Conservation (phyloP, 2,888 invertebrate species). For the Nudaria mundana region DNA sequence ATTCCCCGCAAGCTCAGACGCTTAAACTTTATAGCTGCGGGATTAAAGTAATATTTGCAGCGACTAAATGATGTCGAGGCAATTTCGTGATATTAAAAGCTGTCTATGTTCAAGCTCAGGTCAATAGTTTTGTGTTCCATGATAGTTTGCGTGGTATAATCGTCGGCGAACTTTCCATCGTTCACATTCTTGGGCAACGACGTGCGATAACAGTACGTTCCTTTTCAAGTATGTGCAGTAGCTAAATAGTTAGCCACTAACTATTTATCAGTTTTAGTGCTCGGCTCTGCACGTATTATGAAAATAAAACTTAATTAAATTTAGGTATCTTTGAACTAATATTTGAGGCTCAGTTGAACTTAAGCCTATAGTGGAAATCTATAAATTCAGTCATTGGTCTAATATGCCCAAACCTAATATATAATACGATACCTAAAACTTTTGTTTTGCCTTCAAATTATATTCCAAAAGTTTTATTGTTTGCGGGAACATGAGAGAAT, state of each 20-base stretch:
- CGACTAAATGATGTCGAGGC: conserved; percentile 76
- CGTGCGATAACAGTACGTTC: conserved; percentile 70
- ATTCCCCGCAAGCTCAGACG: conserved; percentile 78
- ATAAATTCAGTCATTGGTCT: too few relatives aligned
- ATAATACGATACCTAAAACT: too few relatives aligned
- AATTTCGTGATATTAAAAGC: conserved; percentile 78
- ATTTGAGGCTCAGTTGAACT: too few relatives aligned
- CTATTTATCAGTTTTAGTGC: conserved; percentile 25
- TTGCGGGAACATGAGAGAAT: too few relatives aligned
- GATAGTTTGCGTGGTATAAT: conserved; percentile 67
- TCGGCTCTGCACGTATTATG: conserved; percentile 6
- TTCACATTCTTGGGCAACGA: conserved; percentile 61
- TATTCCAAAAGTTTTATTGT: too few relatives aligned
- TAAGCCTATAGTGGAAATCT: too few relatives aligned
- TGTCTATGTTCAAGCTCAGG: conserved; percentile 68
- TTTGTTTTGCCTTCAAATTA: too few relatives aligned
- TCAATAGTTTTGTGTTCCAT: conserved; percentile 71
- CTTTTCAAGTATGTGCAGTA: conserved; percentile 61
- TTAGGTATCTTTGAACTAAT: not conserved
- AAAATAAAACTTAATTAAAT: conserved; percentile 7
- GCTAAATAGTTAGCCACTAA: conserved; percentile 46
- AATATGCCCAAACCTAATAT: too few relatives aligned
- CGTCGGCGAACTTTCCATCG: conserved; percentile 59
- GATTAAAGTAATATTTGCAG: conserved; percentile 81
- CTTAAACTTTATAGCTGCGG: conserved; percentile 79